Evolutionary conservation across 2,797 vertebrate species (phyloP).

Genomic region (Rhinoraja longicauda): DNA sequence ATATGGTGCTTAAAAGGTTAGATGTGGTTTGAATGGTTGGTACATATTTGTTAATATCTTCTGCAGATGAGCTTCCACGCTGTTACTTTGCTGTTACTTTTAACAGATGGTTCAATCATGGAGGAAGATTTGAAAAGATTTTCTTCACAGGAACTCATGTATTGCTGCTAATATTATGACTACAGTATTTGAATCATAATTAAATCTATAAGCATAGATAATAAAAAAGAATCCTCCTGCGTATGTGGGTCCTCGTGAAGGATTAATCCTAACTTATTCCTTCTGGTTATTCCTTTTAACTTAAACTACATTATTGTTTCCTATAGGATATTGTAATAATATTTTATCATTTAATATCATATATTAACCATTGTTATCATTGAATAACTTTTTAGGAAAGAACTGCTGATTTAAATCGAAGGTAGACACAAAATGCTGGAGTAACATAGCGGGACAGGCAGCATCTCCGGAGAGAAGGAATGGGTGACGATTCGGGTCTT

Average conservation of each 20-base stretch:
- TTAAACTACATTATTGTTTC: neutral
- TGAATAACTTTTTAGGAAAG: neutral
- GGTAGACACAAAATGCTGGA: too few relatives aligned
- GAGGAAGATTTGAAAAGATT: neutral
- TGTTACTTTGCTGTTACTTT: neutral
- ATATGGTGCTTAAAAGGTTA: neutral
- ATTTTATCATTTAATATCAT: too few relatives aligned
- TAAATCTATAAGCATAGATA: neutral
- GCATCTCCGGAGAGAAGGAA: too few relatives aligned
- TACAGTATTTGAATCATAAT: neutral
- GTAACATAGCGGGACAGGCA: too few relatives aligned
- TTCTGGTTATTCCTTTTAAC: neutral
- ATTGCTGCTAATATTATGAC: neutral
- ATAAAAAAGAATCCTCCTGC: neutral
- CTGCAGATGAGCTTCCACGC: neutral
- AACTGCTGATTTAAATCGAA: too few relatives aligned
- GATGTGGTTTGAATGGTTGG: neutral
- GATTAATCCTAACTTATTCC: neutral
- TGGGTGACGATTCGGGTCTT: too few relatives aligned
- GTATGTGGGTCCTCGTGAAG: neutral
- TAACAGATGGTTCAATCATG: neutral
- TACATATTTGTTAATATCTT: neutral
- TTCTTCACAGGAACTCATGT: neutral
- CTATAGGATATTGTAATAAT: neutral
- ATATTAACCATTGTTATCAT: neutral